These are phyloP conservation scores for Amblyopsis hoosieri DNA, from an alignment of 2,797 vertebrate species.

Conservation along the genomic window DNA sequence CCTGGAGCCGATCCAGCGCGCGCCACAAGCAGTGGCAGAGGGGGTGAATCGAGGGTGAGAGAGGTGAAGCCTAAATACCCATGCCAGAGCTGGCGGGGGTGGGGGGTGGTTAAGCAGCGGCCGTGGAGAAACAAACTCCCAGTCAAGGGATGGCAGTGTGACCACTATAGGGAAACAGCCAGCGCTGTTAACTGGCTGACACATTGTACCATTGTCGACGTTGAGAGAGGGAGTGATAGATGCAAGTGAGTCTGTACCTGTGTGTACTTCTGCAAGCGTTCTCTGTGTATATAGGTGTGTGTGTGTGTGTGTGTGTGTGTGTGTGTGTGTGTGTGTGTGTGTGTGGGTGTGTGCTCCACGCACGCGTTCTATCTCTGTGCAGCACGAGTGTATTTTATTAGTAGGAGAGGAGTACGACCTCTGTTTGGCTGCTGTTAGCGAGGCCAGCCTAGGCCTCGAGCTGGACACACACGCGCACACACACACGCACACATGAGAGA, in stretches of 20 bases:
- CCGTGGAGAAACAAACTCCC: too few relatives aligned
- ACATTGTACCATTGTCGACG: too few relatives aligned
- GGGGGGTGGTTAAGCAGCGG: not conserved
- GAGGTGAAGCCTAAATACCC: constrained; percentile 36
- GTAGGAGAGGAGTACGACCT: constrained; percentile 76
- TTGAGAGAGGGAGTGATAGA: too few relatives aligned
- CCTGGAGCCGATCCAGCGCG: constrained; percentile 33
- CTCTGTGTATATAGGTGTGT: not conserved
- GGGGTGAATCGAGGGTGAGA: constrained; percentile 1
- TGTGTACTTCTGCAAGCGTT: not conserved
- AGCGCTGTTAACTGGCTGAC: too few relatives aligned
- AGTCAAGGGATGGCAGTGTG: too few relatives aligned
- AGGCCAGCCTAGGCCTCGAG: constrained; percentile 73
- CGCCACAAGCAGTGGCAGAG: constrained; percentile 1
- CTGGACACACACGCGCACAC: constrained; percentile 57
- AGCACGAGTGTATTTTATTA: constrained; percentile 67
- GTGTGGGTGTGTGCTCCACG: not conserved
- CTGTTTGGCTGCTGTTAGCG: constrained; percentile 75
- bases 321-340: constrained; percentile 2
- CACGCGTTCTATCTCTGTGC: constrained; percentile 45
- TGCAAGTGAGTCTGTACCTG: not conserved
- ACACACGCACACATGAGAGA: constrained; percentile 43
- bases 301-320: constrained; percentile 6
- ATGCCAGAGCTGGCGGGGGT: constrained; percentile 35
- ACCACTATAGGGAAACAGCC: too few relatives aligned